Conservation (phyloP, 2,888 invertebrate genomes). For the Epinotia ramella region DNA sequence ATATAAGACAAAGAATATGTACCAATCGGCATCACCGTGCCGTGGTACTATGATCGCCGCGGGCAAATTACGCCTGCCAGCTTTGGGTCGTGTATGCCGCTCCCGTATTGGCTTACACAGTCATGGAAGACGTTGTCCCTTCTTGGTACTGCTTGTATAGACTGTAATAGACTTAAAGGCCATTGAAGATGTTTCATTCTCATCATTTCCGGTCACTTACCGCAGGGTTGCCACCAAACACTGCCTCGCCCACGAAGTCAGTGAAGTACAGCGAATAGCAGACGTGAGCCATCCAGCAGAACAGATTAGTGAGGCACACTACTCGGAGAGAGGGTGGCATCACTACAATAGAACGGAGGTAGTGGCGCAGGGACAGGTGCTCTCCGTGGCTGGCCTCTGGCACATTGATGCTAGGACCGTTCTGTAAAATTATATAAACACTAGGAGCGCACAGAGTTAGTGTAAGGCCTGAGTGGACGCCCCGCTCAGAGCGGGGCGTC, state of each 20-base stretch:
- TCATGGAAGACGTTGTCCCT: too few species aligned
- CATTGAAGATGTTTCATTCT: background rate
- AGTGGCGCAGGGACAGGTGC: slow-evolving; percentile 88
- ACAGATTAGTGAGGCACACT: slow-evolving; percentile 96
- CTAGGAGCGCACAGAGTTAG: too few species aligned
- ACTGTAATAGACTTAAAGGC: background rate
- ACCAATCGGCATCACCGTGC: too few species aligned
- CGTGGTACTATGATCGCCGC: too few species aligned
- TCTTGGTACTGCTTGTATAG: too few species aligned
- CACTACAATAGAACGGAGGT: slow-evolving; percentile 94
- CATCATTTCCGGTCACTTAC: slow-evolving; percentile 68
- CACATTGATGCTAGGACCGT: slow-evolving; percentile 49
- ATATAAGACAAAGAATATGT: too few species aligned
- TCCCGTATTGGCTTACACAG: too few species aligned
- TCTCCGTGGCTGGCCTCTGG: slow-evolving; percentile 56
- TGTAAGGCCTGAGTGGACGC: too few species aligned
- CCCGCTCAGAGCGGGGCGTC: too few species aligned
- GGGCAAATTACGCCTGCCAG: too few species aligned
- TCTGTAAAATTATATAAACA: background rate
- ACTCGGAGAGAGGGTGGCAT: slow-evolving; percentile 95
- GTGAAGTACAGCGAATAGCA: slow-evolving; percentile 98
- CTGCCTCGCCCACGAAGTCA: slow-evolving; percentile 97
- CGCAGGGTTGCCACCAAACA: slow-evolving; percentile 94
- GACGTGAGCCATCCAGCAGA: slow-evolving; percentile 99
- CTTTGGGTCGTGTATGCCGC: too few species aligned